phyloP scores from a whole-genome alignment of 2,888 invertebrate genomes.

The Selenia dentaria region DNA sequence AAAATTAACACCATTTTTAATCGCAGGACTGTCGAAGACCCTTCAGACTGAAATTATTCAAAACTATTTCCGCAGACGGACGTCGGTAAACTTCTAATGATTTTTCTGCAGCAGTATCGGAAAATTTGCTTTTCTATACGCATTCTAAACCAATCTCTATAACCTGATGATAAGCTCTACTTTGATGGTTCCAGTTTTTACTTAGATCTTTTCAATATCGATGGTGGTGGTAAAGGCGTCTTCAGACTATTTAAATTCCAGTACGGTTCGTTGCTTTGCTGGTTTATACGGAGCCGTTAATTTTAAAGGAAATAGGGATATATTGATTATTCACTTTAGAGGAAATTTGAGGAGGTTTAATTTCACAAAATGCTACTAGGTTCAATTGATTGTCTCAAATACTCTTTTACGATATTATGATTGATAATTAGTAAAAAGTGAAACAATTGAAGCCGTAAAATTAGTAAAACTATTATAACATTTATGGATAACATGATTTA shows the following conservation, averaged over 20 bases:
- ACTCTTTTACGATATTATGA: too few relatives aligned
- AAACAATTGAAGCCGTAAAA: too few relatives aligned
- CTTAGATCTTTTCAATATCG: slow-evolving; percentile 47
- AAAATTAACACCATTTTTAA: too few relatives aligned
- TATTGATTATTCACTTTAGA: slow-evolving; percentile 69
- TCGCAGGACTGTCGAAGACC: too few relatives aligned
- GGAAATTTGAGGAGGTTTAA: too few relatives aligned
- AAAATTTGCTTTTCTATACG: slow-evolving; percentile 30
- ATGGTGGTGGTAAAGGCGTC: slow-evolving; percentile 66
- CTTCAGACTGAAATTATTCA: slow-evolving; percentile 41
- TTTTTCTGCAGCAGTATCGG: slow-evolving; percentile 48
- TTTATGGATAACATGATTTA: too few relatives aligned
- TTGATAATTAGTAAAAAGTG: too few relatives aligned
- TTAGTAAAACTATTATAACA: too few relatives aligned
- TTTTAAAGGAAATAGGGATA: slow-evolving; percentile 73
- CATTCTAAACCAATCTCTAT: slow-evolving; percentile 35
- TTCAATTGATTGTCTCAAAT: too few relatives aligned
- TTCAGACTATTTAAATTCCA: slow-evolving; percentile 83
- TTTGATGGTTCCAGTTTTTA: slow-evolving; percentile 36
- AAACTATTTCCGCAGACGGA: slow-evolving; percentile 42
- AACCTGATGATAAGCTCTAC: slow-evolving; percentile 12
- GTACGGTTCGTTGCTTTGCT: slow-evolving; percentile 83
- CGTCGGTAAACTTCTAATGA: slow-evolving; percentile 50
- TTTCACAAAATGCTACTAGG: too few relatives aligned
- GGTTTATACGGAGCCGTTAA: slow-evolving; percentile 83